Evolutionary conservation across 2,797 vertebrate genomes (phyloP), one percentile per base, ranked within the genome.

Genomic region (Anguilla pacifica): DNA sequence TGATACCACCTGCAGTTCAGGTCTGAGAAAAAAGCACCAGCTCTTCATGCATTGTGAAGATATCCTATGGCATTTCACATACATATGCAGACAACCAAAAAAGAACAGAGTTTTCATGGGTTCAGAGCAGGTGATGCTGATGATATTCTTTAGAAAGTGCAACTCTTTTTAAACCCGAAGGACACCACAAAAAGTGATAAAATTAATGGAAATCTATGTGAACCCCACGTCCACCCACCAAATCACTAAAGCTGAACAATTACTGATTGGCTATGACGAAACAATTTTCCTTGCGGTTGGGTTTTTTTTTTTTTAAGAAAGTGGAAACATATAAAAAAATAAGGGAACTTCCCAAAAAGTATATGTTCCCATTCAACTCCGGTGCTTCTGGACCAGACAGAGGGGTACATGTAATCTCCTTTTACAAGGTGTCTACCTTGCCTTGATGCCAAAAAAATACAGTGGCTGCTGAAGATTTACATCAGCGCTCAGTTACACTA

Each of bases 1-100:
- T 64, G 53, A 87, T 86, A 84, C 81, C 84, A 88, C 74, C 59
- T 81, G 72, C 59, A 88, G 57, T 84, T 57, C 35, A 22, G 39
- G 5, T 39, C 7, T 28, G 11, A 86, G 22, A 77, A 86, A 28
- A 72, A 77, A 55, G 46, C 11, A 86, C 67, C 15, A 59, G 49
- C 28, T 86, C n/a, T n/a, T 25, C 51, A 57, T 86, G 57, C 57
- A 46, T 86, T 82, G 61, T 51, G 43, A 46, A 85, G 9, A 64
- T 28, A 28, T 74, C 46, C 46, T 10, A 82, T 82, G 19, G 43
- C 17, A 49, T 49, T 79, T 43, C 39, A 43, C 13, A 79, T 79
- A 35, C 35, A 17, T 9, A 81, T 46, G 15, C 1, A 39, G 10
- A 77, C 28, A 72, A 2, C 22, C 39, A 43, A 43, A 6, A 77